Base-by-base conservation (phyloP, 2,113 vertebrate genomes). In the Pelecanus crispus region DNA sequence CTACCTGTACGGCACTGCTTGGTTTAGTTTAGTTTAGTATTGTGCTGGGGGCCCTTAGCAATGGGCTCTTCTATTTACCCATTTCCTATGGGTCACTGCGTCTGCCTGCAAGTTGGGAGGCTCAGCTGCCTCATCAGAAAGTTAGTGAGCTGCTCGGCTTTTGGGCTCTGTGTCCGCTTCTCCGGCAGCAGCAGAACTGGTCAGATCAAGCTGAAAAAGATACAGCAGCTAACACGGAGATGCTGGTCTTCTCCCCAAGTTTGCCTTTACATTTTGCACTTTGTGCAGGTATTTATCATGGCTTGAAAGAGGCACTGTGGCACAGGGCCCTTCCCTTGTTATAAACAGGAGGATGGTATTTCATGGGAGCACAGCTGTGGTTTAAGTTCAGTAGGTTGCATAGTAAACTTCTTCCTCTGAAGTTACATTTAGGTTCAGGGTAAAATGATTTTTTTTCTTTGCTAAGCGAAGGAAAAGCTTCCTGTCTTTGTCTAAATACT, bases 1-100 rank as follows among this genome's bases (percentile, higher is more conserved):
- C 92, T 97, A 94, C 94, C 94, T 98, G 91, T 86, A 59, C 0
- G 29, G 91, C 68, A 87, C 53, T 90, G 71, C 72, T 83, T 77
- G 66, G 56, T 80, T 95, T 65, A 42, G 52, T 71, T 93, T 81
- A 75, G 78, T 61, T 94, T 70, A 91, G 45, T 71, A 88, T 62
- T 81, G 86, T 95, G 97, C 94, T 94, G 84, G 72, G 88, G 72
- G 84, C 88, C 73, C 45, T 92, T 78, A 90, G 52, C 66, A 85
- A 78, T n/a, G 80, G 86, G 47, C 68, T 89, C 22, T 72, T 45
- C 11, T 40, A 52, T 75, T 80, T 93, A 81, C 59, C 84, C 38
- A 6, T 86, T 85, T 89, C 61, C 87, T n/a, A 13, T 24, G 49
- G 28, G 52, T 80, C 26, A 4, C 52, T 66, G 56, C 13, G 2